Conservation (phyloP, 2,797 vertebrate genomes). For the Peromyscus melanophrys region DNA sequence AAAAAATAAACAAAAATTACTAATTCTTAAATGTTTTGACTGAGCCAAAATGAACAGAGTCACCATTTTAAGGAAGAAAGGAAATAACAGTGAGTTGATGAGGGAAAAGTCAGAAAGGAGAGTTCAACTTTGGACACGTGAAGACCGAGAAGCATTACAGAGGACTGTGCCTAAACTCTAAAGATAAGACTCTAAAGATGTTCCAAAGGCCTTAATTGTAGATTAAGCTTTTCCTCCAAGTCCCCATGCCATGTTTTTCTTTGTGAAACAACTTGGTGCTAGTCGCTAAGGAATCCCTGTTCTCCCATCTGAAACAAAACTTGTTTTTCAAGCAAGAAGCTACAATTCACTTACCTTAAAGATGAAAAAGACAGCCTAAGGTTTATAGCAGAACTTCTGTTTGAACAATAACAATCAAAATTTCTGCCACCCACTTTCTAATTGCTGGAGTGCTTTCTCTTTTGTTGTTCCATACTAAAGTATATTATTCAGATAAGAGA, state of each 20-base stretch:
- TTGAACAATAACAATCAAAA: conserved; percentile 10
- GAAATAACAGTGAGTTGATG: neutral
- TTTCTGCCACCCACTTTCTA: neutral
- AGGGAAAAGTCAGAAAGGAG: neutral
- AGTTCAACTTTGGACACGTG: neutral
- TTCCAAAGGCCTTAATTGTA: neutral
- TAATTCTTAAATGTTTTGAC: conserved; percentile 12
- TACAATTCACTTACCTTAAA: neutral
- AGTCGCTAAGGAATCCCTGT: neutral
- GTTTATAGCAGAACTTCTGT: neutral
- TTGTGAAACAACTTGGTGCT: conserved; percentile 3
- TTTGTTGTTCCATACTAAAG: conserved; percentile 39
- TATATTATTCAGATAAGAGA: conserved; percentile 12
- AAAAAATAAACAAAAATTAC: neutral
- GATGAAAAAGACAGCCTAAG: neutral
- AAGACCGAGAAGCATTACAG: neutral
- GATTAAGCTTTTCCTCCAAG: neutral
- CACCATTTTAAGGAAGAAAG: neutral
- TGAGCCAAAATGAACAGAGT: conserved; percentile 20
- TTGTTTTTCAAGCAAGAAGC: neutral
- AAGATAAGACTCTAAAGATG: neutral
- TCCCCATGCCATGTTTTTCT: neutral
- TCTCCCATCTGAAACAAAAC: neutral
- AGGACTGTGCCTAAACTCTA: neutral
- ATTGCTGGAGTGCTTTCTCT: conserved; percentile 18